phyloP scores from a whole-genome alignment of 2,888 invertebrate species.

The Limenitis camilla region DNA sequence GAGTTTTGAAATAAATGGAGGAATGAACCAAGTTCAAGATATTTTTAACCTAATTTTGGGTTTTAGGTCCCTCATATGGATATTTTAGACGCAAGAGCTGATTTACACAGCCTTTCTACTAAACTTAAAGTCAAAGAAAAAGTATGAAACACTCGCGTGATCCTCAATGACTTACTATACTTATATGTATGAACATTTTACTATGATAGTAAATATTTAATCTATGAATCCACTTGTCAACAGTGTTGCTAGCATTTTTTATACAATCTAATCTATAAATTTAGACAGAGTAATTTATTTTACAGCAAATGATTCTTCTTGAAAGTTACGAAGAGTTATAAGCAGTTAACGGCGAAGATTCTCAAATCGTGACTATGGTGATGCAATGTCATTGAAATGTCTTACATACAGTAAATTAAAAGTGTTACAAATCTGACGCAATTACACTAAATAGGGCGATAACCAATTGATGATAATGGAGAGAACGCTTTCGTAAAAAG shows the following conservation, averaged over 20 bases:
- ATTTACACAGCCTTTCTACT: background rate
- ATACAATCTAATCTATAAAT: too few relatives aligned
- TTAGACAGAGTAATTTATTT: too few relatives aligned
- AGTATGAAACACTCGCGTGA: background rate
- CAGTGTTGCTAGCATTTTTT: too few relatives aligned
- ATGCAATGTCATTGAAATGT: slow-evolving; percentile 20
- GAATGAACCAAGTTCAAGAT: too few relatives aligned
- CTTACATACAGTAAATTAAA: slow-evolving; percentile 18
- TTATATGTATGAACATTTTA: too few relatives aligned
- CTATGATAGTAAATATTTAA: too few relatives aligned
- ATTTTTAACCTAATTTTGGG: too few relatives aligned
- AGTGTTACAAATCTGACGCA: slow-evolving; percentile 17
- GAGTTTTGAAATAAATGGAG: too few relatives aligned
- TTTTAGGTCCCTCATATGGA: too few relatives aligned
- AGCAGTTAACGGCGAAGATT: slow-evolving; percentile 21
- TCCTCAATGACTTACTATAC: too few relatives aligned
- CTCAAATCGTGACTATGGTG: slow-evolving; percentile 22
- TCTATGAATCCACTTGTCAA: too few relatives aligned
- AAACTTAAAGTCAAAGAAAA: background rate
- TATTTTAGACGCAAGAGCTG: too few relatives aligned
- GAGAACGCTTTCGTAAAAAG: background rate
- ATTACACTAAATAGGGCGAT: slow-evolving; percentile 16
- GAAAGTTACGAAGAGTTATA: slow-evolving; percentile 17
- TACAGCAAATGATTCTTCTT: slow-evolving; percentile 7
- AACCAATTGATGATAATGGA: slow-evolving; percentile 12